Conservation (phyloP, 2,113 vertebrate genomes). For the Halichoerus grypus region DNA sequence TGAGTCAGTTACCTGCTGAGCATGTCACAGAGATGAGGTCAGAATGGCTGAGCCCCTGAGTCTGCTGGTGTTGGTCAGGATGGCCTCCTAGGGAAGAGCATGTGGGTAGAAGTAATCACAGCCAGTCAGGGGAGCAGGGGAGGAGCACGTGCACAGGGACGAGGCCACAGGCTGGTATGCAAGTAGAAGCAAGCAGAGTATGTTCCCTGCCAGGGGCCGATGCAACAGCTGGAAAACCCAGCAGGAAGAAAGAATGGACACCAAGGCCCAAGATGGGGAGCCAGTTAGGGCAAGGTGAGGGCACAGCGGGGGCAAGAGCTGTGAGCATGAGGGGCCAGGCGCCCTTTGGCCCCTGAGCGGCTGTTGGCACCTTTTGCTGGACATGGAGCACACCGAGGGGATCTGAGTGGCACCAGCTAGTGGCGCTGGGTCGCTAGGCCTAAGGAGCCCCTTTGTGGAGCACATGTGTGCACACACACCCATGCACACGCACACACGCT, state of each 20-base stretch:
- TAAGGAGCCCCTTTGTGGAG: background rate
- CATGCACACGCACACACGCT: too few relatives aligned
- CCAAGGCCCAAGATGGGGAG: background rate
- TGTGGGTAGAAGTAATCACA: background rate
- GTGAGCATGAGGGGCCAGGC: background rate
- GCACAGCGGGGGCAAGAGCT: background rate
- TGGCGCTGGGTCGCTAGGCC: background rate
- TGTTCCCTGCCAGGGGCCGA: too few relatives aligned
- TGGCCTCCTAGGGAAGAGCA: background rate
- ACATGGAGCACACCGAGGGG: background rate
- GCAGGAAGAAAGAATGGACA: background rate
- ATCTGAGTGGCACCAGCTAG: background rate
- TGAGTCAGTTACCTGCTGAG: too few relatives aligned
- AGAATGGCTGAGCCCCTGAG: background rate
- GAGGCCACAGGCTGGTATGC: background rate
- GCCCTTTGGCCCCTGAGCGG: background rate
- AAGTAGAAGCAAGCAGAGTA: background rate
- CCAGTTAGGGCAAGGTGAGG: background rate
- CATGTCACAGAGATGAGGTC: background rate
- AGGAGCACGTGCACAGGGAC: background rate
- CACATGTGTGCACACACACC: background rate
- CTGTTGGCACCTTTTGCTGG: background rate
- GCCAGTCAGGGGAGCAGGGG: background rate
- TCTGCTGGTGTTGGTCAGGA: background rate
- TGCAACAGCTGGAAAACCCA: background rate